Base-by-base conservation (phyloP, 2,113 vertebrate species). In the Phylloscopus trochiloides region DNA sequence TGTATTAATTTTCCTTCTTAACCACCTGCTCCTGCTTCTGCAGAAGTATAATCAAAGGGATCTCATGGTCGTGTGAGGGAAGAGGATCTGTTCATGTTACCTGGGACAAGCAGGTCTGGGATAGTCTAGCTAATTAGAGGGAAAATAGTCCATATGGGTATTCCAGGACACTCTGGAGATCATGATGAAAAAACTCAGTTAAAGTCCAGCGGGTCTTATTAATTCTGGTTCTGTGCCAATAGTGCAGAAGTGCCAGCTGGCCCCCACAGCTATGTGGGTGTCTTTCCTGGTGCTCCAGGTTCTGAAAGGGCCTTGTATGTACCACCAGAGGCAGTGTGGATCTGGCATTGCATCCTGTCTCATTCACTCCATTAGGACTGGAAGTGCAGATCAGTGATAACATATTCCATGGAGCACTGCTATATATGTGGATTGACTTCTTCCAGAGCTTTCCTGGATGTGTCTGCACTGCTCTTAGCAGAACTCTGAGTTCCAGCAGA, bases 281-380 rank as follows among this genome's bases (percentile, higher is more conserved):
- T 76, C 94, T 86, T 89, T 59, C 57, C 48, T 0, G 0, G 38
- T 54, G 68, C 87, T 81, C 26, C 66, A 43, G n/a, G 45, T 72
- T 75, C 92, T 94, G 85, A 90, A 93, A 88, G 81, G 48, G 81
- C 88, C 73, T 67, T 92, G 85, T 92, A 32, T 45, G 45, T 31
- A 65, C 61, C 73, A n/a, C 7, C 0, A 0, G 79, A 90, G 89
- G 83, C 45, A 6, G 71, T 5, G 42, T 42, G 32, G 73, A 24
- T 54, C 90, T 94, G 88, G 31, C 66, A 75, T 45, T n/a, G 14
- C 25, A 1, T 36, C 73, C 87, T 77, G n/a, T 15, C 59, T 48
- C 24, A n/a, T 6, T 40, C 43, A 25, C 10, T 67, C 10, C 88
- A 66, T 8, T 31, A 70, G 81, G 73, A 34, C 57, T 43, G 61